Conservation (phyloP, 2,888 invertebrate species). For the Drosophila helvetica region DNA sequence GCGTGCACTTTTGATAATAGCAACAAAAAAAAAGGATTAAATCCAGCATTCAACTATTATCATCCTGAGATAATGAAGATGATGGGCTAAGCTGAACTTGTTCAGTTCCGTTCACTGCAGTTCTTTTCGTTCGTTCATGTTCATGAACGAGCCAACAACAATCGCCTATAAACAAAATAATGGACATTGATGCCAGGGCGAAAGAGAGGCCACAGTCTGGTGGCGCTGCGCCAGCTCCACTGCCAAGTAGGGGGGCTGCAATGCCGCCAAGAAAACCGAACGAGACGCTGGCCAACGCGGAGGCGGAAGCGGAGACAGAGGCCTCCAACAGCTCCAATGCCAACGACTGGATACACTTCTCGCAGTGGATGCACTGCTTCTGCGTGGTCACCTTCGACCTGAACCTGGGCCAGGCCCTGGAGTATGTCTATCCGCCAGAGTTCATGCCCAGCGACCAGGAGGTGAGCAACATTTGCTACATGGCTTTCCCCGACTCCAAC, state of each 20-base stretch:
- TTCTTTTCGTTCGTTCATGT: not conserved
- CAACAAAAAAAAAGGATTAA: not conserved
- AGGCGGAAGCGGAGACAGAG: conserved; percentile 12
- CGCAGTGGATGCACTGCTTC: conserved; percentile 98
- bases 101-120: not conserved
- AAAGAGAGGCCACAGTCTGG: conserved; percentile 5
- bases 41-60: not conserved
- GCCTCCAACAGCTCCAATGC: conserved; percentile 23
- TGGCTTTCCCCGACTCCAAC: conserved; percentile 99
- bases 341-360: conserved; percentile 88
- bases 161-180: conserved; percentile 3
- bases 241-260: not conserved
- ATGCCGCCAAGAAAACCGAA: not conserved
- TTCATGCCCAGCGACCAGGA: conserved; percentile 92
- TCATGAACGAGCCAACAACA: not conserved
- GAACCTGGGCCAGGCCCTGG: conserved; percentile 93
- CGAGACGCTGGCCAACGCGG: conserved; percentile 1
- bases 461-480: conserved; percentile 96
- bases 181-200: conserved; percentile 39
- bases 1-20: conserved; percentile 5
- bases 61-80: not conserved
- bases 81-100: not conserved
- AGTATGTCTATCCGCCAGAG: conserved; percentile 78
- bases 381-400: conserved; percentile 99
- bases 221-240: not conserved